Percentiles rank a stretch among this genome's conserved stretches.
These are phyloP conservation scores for Astreopora myriophthalma DNA, from an alignment of 64 coral and sea anemone genomes.

Conservation along the genomic window DNA sequence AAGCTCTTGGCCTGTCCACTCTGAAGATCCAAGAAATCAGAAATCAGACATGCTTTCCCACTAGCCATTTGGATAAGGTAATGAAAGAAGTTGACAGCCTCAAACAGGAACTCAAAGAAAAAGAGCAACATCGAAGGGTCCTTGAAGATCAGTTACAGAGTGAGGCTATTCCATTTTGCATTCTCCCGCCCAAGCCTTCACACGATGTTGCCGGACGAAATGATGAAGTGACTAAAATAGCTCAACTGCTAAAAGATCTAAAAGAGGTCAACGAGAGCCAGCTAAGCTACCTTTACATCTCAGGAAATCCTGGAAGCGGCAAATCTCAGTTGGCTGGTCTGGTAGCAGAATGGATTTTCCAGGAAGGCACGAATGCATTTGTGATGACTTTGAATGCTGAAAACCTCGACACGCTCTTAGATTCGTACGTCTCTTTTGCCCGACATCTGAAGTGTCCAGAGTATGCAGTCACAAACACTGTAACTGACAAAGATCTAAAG, in stretches of 20 bases:
- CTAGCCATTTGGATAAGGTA: background rate
- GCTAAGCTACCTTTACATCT: background rate
- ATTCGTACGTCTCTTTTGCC: constrained; percentile 60
- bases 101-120: no score
- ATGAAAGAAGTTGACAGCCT: background rate
- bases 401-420: constrained; percentile 34
- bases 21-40: background rate
- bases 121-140: no score
- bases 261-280: background rate
- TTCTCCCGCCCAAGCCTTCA: constrained; percentile 17
- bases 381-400: constrained; percentile 65
- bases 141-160: constrained; percentile 11
- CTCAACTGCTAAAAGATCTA: background rate
- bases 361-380: background rate
- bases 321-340: constrained; percentile 50
- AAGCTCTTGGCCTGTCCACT: background rate
- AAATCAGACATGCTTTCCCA: constrained; percentile 12
- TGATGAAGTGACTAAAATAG: background rate
- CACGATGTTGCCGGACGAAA: background rate
- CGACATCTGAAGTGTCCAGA: constrained; percentile 26
- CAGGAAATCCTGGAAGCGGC: constrained; percentile 53
- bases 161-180: background rate
- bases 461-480: constrained; percentile 1
- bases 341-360: background rate
- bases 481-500: background rate